Conservation (phyloP, 2,797 vertebrate genomes). For the Danionella dracula region DNA sequence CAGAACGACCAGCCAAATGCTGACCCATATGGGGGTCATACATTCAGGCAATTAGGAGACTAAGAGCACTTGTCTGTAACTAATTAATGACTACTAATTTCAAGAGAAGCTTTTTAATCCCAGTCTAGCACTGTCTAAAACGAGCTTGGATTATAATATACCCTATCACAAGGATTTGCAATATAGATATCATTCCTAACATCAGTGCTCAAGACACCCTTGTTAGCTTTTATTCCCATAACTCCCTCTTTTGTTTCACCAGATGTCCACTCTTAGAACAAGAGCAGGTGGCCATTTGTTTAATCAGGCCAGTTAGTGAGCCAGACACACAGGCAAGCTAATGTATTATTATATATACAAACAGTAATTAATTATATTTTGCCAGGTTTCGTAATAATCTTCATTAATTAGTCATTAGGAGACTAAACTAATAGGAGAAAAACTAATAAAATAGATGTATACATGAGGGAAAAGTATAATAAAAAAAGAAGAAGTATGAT, state of each 20-base stretch:
- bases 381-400: too few relatives aligned
- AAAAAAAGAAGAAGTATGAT: too few relatives aligned
- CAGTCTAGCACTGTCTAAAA: conserved; percentile 48
- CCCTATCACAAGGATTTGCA: conserved; percentile 56
- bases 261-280: conserved; percentile 66
- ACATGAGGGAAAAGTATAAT: too few relatives aligned
- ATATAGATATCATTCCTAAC: conserved; percentile 45
- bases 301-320: conserved; percentile 66
- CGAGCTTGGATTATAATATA: conserved; percentile 56
- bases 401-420: too few relatives aligned
- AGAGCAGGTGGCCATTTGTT: conserved; percentile 72
- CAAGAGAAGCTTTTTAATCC: conserved; percentile 57
- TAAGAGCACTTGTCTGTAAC: conserved; percentile 44
- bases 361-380: too few relatives aligned
- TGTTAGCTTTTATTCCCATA: conserved; percentile 58
- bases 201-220: conserved; percentile 47
- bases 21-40: conserved; percentile 54
- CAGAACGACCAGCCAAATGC: conserved; percentile 9
- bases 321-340: conserved; percentile 56
- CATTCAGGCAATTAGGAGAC: conserved; percentile 26
- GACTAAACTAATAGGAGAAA: too few relatives aligned
- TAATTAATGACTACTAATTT: conserved; percentile 50
- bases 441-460: too few relatives aligned
- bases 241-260: conserved; percentile 72
- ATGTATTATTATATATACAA: too few relatives aligned